Evolutionary conservation across 2,888 invertebrate genomes (phyloP).

Genomic region (Drosophila melanosoma): DNA sequence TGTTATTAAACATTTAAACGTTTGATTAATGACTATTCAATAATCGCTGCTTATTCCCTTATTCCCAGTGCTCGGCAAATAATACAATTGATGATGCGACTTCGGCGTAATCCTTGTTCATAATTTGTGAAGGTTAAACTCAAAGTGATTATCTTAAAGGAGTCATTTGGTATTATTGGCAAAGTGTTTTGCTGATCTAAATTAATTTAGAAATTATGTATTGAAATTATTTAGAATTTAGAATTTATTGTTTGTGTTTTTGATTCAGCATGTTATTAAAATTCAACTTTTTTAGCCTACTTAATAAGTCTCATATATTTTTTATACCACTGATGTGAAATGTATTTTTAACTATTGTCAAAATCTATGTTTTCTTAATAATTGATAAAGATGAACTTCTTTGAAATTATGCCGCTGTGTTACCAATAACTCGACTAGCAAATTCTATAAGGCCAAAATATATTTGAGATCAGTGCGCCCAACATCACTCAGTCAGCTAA

Average conservation of each 20-base stretch:
- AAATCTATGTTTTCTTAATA: background rate
- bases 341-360: background rate
- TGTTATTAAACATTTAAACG: constrained; percentile 63
- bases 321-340: background rate
- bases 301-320: accelerated
- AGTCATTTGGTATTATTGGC: constrained; percentile 11
- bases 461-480: constrained; percentile 1
- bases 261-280: background rate
- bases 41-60: constrained; percentile 29
- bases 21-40: constrained; percentile 77
- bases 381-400: background rate
- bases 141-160: constrained; percentile 16
- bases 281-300: background rate
- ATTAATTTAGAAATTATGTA: background rate
- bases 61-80: constrained; percentile 20
- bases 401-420: background rate
- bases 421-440: background rate
- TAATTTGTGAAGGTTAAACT: constrained; percentile 3
- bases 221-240: background rate
- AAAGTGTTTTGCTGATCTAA: background rate
- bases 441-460: background rate
- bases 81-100: constrained; percentile 5
- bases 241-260: background rate
- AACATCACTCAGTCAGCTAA: constrained; percentile 34
- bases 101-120: constrained; percentile 5